Base-by-base conservation (phyloP, 2,888 invertebrate genomes). In the Drosophila cyrtoloma region DNA sequence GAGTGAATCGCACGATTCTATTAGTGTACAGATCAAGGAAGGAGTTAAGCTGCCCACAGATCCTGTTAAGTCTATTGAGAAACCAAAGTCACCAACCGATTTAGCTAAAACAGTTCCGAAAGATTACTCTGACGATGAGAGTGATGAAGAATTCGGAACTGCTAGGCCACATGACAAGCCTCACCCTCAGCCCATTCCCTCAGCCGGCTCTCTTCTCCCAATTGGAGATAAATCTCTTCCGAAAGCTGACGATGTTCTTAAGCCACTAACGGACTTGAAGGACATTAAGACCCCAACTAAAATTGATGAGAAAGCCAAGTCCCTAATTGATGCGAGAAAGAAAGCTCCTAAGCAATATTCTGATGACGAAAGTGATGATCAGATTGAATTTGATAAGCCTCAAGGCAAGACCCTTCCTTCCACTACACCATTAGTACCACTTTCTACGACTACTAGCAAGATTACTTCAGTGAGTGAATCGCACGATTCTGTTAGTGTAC, bases 111-210 rank as follows among this genome's bases (percentile, higher is more conserved):
- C 4, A 50, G 33, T 14, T 39, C 12, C 39, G 0, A 56, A 56
- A 30, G 50, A 56, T 3, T 60, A 42, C 51, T 65, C 64, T 28
- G 64, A 51, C 14, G 59, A 64, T 47, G 64, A 70, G 42, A 59
- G 52, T 44, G 59, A 58, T 55, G 59, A 47, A 28, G 70, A 70
- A 50, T 26, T 58, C 6, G 59, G 14, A 12, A 7, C 35, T 35
- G 28, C 19, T 14, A 73, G 61, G 32, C 56, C 64, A 30, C 32
- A 26, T 30, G 39, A 65, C 16, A 65, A n/a, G 51, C 19, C 37
- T 26, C 7, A 37, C 0, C 16, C 56, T 37, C 32, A 56, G 44
- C 12, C 22, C 12, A 22, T 44, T 16, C 37, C 56, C 16, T 28
- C 19, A 0, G 9, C 16, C 2, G 26, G 9, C 9, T 16, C 35